Evolutionary conservation across 2,797 vertebrate genomes (phyloP).

Genomic region (Otus scops): DNA sequence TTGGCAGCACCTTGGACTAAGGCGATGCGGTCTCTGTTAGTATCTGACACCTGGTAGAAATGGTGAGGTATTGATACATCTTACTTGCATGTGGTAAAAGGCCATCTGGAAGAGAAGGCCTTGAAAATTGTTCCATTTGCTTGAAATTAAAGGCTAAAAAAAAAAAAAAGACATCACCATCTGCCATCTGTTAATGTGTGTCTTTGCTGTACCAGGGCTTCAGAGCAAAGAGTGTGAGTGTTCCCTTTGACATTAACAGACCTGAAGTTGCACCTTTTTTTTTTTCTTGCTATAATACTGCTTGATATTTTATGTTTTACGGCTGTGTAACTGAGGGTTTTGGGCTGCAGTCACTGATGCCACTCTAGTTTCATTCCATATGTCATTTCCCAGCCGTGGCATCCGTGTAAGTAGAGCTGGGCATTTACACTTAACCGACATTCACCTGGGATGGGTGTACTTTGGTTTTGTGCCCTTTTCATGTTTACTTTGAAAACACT

Average conservation of each 20-base stretch:
- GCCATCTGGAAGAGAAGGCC: not conserved
- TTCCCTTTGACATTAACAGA: not conserved
- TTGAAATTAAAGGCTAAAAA: not conserved
- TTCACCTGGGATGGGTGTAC: not conserved
- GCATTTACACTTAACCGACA: not conserved
- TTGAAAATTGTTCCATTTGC: not conserved
- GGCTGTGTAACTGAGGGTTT: not conserved
- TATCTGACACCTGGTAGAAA: conserved; percentile 19
- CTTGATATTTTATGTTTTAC: not conserved
- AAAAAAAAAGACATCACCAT: not conserved
- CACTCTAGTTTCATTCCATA: not conserved
- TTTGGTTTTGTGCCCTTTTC: not conserved
- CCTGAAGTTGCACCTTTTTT: not conserved
- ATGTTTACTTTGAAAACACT: not conserved
- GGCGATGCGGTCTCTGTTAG: not conserved
- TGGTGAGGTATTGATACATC: conserved; percentile 14
- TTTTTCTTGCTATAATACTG: not conserved
- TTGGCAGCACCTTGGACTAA: conserved; percentile 19
- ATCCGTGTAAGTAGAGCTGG: not conserved
- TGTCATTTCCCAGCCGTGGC: not conserved
- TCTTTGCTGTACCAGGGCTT: not conserved
- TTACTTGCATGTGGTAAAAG: conserved; percentile 15
- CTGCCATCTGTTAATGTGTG: not conserved
- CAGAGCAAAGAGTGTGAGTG: not conserved
- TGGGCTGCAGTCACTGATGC: not conserved